Base-by-base conservation (phyloP, 2,888 invertebrate species). In the Operophtera brumata region DNA sequence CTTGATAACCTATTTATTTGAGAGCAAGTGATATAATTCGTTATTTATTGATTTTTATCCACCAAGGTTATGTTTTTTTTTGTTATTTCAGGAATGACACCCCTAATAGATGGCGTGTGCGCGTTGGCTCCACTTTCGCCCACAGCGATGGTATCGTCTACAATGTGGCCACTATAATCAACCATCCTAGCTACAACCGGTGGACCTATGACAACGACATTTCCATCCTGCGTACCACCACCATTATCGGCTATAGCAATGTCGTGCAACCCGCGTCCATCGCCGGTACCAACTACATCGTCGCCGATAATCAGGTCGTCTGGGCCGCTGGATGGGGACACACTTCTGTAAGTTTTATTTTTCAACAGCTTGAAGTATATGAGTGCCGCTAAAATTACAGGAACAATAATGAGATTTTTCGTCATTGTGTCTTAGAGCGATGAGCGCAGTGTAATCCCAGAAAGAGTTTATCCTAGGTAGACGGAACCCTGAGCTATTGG, bases 241-340 rank as follows among this genome's bases (percentile, higher is more conserved):
- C 59, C 6, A 51, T 32, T 6, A 65, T 69, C 4, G 10, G 26
- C 6, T 69, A 60, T 14, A 35, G 51, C 13, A 60, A 44, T 13
- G 10, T 2, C 0, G 61, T 61, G 4, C 56, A 44, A 0, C 28
- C 63, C 1, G 69, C 51, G 54, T 46, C 49, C 6, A 63, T 67
- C 25, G 52, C 68, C 12, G 70, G 75, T 0, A 2, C 71, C 20
- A 78, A 69, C 57, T 82, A 80, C 59, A 57, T 59, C 32, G 53
- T 80, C 0, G 59, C 32, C n/a, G 79, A 80, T 45, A 74, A 80
- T 55, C 62, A 71, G 55, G 57, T 54, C 1, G 78, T 82, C 0
- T 77, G 71, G 74, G 78, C 80, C 26, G 63, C 77, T 25, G 82
- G 83, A 55, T 84, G 83, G 82, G 84, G 83, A 2, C n/a, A 53